Percentiles rank a stretch among this genome's conserved stretches.
These are phyloP conservation scores for Ferrisia virgata DNA, from an alignment of 2,888 invertebrate genomes.

Conservation along the genomic window DNA sequence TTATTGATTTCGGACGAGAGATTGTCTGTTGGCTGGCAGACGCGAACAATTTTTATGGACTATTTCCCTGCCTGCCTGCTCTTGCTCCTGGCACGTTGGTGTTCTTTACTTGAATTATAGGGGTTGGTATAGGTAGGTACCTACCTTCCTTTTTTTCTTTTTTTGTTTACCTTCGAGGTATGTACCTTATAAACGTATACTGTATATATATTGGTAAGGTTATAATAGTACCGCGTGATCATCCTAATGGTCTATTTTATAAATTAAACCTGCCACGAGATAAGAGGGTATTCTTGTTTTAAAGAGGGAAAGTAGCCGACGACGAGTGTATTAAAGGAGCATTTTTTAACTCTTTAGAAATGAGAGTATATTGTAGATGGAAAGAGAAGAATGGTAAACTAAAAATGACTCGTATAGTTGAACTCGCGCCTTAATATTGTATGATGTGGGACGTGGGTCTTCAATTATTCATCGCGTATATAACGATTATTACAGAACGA, in stretches of 20 bases:
- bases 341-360: not conserved
- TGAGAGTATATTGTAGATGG: no score
- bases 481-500: not conserved
- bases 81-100: not conserved
- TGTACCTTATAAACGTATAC: not conserved
- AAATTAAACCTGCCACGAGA: not conserved
- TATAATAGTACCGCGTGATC: not conserved
- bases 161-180: not conserved
- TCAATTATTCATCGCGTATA: not conserved
- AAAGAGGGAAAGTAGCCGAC: not conserved
- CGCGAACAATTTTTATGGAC: not conserved
- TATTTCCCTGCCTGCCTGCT: not conserved
- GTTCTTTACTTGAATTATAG: not conserved
- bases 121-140: not conserved
- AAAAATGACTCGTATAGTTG: not conserved
- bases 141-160: no score
- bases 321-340: not conserved
- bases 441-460: not conserved
- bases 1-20: not conserved
- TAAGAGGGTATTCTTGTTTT: constrained; percentile 11
- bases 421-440: not conserved
- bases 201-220: not conserved
- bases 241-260: not conserved
- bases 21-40: not conserved
- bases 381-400: not conserved